Percentiles rank a stretch among this genome's conserved stretches.
Conservation (phyloP, 1,140 invertebrate genomes). For the Nasonia longicornis region DNA sequence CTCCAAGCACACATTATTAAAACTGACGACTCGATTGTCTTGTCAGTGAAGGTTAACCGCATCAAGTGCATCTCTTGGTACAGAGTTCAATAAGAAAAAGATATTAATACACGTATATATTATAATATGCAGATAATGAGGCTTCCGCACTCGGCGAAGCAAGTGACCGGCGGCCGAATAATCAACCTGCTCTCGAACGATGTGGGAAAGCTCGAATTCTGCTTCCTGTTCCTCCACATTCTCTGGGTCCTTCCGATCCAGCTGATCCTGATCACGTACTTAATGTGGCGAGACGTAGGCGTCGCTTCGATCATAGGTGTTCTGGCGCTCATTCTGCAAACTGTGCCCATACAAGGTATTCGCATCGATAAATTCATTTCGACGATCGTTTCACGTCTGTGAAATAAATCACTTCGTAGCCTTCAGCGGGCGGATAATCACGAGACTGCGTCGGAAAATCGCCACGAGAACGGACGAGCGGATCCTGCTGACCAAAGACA, state of each 20-base stretch:
- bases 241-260: constrained; percentile 87
- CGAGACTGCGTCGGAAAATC: constrained; percentile 64
- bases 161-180: constrained; percentile 83
- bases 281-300: constrained; percentile 74
- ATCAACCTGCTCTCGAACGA: constrained; percentile 93
- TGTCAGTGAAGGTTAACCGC: not conserved
- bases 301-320: constrained; percentile 73
- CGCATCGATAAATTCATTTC: not conserved
- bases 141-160: constrained; percentile 62
- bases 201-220: constrained; percentile 79
- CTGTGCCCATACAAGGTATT: constrained; percentile 74
- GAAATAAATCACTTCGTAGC: not conserved
- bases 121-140: constrained; percentile 32
- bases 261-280: constrained; percentile 76
- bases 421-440: constrained; percentile 5
- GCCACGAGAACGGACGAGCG: constrained; percentile 72
- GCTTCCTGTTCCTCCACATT: constrained; percentile 79
- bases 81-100: too few species aligned
- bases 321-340: constrained; percentile 72
- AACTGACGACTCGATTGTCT: not conserved
- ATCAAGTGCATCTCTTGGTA: not conserved
- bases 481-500: constrained; percentile 74
- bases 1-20: not conserved
- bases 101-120: not conserved
- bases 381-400: not conserved